phyloP scores from a whole-genome alignment of 2,888 invertebrate genomes.

The Pollenia labialis region DNA sequence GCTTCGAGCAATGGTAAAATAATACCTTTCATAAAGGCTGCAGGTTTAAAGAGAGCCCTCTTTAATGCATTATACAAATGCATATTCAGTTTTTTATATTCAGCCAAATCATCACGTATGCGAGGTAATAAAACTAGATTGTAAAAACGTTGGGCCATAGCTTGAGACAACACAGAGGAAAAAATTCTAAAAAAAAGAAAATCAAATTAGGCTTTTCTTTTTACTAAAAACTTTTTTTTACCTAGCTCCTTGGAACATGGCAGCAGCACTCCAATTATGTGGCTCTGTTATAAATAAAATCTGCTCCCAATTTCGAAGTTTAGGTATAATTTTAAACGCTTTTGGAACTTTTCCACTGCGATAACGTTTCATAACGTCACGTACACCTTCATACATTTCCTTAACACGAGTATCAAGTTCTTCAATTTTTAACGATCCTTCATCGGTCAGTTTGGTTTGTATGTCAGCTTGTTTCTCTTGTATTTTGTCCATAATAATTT shows the following conservation, averaged over 20 bases:
- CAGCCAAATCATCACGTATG: constrained; percentile 96
- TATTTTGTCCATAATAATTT: constrained; percentile 96
- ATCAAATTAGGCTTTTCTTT: background rate
- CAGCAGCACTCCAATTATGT: constrained; percentile 98
- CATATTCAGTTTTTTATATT: constrained; percentile 97
- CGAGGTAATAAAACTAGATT: constrained; percentile 96
- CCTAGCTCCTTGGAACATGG: constrained; percentile 92
- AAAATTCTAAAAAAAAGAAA: constrained; percentile 91
- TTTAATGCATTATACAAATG: constrained; percentile 97
- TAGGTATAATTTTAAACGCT: constrained; percentile 98
- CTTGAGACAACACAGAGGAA: constrained; percentile 97
- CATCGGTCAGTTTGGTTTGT: constrained; percentile 93
- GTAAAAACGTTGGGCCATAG: constrained; percentile 98
- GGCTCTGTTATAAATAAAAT: constrained; percentile 94
- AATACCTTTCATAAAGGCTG: constrained; percentile 98
- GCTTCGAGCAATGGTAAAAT: constrained; percentile 90
- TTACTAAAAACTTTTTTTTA: constrained; percentile 39
- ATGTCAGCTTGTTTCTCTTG: constrained; percentile 96
- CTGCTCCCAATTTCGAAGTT: constrained; percentile 97
- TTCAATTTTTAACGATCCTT: constrained; percentile 89
- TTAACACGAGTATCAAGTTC: constrained; percentile 93
- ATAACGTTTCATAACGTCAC: constrained; percentile 94
- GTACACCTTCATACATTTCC: constrained; percentile 95
- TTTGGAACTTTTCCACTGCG: constrained; percentile 98
- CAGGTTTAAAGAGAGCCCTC: constrained; percentile 97